A percentile compares a stretch with the other conserved stretches of the same genome.
These are phyloP conservation scores for Heterodera carotae DNA, from an alignment of 1,140 invertebrate genomes.

Conservation along the genomic window DNA sequence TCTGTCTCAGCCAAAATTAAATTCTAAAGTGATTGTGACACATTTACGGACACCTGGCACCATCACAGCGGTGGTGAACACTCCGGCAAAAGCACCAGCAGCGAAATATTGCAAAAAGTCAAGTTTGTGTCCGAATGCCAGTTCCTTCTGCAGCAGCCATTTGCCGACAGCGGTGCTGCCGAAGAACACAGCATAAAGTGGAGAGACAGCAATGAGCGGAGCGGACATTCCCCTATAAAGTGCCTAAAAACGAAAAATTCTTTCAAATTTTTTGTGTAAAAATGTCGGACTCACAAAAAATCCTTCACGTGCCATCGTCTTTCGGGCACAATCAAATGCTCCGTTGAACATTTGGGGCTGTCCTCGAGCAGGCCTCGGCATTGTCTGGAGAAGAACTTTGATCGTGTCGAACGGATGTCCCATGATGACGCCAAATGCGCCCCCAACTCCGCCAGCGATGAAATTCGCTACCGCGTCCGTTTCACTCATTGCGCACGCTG, in stretches of 20 bases:
- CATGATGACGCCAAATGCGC: slow-evolving; percentile 72
- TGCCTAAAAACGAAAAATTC: slow-evolving; percentile 62
- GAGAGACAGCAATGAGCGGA: slow-evolving; percentile 71
- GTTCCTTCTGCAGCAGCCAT: slow-evolving; percentile 67
- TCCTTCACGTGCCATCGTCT: slow-evolving; percentile 83
- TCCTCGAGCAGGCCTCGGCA: slow-evolving; percentile 68
- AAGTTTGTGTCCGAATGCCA: slow-evolving; percentile 72
- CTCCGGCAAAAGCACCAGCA: slow-evolving; percentile 88
- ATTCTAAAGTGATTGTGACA: no score
- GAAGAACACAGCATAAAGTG: slow-evolving; percentile 79
- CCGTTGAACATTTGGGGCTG: slow-evolving; percentile 77
- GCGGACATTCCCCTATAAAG: slow-evolving; percentile 73
- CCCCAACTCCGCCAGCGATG: slow-evolving; percentile 33
- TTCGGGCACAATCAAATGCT: slow-evolving; percentile 86
- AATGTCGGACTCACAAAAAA: no score
- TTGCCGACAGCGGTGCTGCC: slow-evolving; percentile 38
- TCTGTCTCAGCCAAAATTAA: no score
- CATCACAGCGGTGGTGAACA: slow-evolving; percentile 91
- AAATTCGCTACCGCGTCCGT: slow-evolving; percentile 27
- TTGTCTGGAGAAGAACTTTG: slow-evolving; percentile 80
- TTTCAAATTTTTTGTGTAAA: no score
- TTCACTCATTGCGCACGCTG: slow-evolving; percentile 30
- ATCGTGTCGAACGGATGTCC: slow-evolving; percentile 87
- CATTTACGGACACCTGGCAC: slow-evolving; percentile 80
- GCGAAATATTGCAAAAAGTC: slow-evolving; percentile 76